Conservation (phyloP, 2,113 vertebrate species). For the Carettochelys insculpta region DNA sequence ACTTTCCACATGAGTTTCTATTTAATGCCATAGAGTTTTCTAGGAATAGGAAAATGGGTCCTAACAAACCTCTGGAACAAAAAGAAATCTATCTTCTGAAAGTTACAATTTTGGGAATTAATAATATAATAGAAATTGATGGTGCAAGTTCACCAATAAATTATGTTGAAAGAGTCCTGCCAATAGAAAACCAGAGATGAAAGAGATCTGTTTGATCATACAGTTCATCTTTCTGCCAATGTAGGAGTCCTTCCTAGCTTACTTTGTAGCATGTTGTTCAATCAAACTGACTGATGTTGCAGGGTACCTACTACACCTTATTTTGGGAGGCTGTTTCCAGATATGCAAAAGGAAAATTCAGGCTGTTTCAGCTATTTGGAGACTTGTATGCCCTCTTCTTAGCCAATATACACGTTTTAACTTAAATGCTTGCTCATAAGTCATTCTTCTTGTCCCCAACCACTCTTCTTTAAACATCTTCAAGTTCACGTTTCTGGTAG, state of each 20-base stretch:
- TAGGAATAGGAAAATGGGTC: not conserved
- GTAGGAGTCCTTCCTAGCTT: slow-evolving; percentile 9
- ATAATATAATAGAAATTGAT: not conserved
- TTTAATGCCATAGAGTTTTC: not conserved
- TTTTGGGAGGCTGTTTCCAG: not conserved
- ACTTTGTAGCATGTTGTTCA: not conserved
- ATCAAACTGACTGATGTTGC: not conserved
- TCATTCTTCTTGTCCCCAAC: not conserved
- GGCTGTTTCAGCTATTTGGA: not conserved
- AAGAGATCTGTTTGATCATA: not conserved
- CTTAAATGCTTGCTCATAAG: slow-evolving; percentile 28
- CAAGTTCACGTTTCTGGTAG: slow-evolving; percentile 54
- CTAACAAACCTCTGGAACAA: not conserved
- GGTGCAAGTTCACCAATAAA: not conserved
- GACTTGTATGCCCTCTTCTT: not conserved
- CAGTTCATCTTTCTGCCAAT: not conserved
- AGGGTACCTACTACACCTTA: not conserved
- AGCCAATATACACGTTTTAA: not conserved
- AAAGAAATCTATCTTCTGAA: not conserved
- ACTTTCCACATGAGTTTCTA: not conserved
- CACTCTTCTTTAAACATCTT: slow-evolving; percentile 12
- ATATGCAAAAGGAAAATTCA: not conserved
- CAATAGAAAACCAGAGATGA: not conserved
- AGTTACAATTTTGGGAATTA: not conserved
- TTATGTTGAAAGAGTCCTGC: not conserved